phyloP scores from a whole-genome alignment of 1,140 invertebrate species.

The Hormaphis cornu region DNA sequence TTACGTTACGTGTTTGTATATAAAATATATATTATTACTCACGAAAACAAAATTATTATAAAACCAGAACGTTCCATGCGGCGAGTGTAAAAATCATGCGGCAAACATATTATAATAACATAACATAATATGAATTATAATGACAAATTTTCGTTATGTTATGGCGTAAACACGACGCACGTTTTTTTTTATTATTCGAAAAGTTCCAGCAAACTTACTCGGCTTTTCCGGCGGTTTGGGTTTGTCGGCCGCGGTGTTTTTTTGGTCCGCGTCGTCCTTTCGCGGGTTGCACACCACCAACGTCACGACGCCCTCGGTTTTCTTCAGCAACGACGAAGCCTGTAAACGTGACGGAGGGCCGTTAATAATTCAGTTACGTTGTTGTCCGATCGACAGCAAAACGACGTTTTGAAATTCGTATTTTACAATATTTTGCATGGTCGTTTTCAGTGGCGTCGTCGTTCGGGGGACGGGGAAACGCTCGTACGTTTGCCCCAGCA shows the following conservation, averaged over 20 bases:
- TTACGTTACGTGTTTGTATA: too few relatives aligned
- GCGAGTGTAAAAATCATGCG: not conserved
- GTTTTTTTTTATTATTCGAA: too few relatives aligned
- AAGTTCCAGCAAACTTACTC: conserved; percentile 40
- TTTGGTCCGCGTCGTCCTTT: conserved; percentile 38
- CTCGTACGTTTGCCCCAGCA: too few relatives aligned
- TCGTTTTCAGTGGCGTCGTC: too few relatives aligned
- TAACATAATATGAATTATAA: not conserved
- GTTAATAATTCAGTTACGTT: too few relatives aligned
- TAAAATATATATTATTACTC: not conserved
- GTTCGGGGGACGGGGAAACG: too few relatives aligned
- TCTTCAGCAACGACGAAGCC: conserved; percentile 74
- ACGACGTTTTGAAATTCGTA: too few relatives aligned
- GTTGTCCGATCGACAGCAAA: too few relatives aligned
- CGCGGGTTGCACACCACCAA: conserved; percentile 77
- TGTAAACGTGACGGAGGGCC: too few relatives aligned
- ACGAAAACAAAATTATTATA: not conserved
- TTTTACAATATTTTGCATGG: too few relatives aligned
- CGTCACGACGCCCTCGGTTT: conserved; percentile 75
- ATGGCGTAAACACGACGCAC: too few relatives aligned
- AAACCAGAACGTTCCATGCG: not conserved
- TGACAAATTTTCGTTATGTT: too few relatives aligned
- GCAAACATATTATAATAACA: not conserved
- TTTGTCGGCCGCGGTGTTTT: not conserved
- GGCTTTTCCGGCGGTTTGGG: conserved; percentile 43